These are phyloP conservation scores for Formica selysi DNA, from an alignment of 1,140 invertebrate species.

Conservation along the genomic window DNA sequence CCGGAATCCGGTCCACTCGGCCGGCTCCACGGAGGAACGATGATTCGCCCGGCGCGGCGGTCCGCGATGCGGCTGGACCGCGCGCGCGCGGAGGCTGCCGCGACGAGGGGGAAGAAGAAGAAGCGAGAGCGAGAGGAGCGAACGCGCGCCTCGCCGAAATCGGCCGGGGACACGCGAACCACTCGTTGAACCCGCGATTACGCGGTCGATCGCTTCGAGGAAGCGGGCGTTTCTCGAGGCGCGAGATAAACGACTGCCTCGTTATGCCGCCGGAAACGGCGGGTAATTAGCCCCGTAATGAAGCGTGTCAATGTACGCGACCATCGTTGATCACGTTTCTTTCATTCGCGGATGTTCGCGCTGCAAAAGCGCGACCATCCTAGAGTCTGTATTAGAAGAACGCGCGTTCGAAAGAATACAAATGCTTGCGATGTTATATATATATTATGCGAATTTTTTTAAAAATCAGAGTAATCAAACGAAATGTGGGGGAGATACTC, in stretches of 20 bases:
- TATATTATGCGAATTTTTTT: background rate
- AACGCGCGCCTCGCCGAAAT: conserved; percentile 39
- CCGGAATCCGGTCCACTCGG: conserved; percentile 79
- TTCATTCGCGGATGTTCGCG: background rate
- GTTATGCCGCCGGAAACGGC: conserved; percentile 31
- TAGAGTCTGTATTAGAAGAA: background rate
- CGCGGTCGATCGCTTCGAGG: conserved; percentile 62
- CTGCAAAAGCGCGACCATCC: no score
- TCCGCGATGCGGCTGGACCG: conserved; percentile 56
- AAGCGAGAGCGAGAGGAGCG: background rate
- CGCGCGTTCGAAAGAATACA: background rate
- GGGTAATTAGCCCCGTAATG: conserved; percentile 54
- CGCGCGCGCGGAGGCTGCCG: background rate
- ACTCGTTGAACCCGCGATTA: conserved; percentile 66
- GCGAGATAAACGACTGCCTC: conserved; percentile 33
- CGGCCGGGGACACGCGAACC: conserved; percentile 67
- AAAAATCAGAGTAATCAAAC: background rate
- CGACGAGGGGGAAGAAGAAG: background rate
- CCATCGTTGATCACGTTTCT: background rate
- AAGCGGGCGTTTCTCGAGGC: conserved; percentile 58
- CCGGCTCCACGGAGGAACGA: conserved; percentile 66
- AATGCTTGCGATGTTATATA: background rate
- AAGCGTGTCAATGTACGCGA: conserved; percentile 58
- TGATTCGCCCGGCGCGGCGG: conserved; percentile 68
- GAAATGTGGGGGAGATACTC: background rate